Evolutionary conservation across 2,113 vertebrate species (phyloP).

Genomic region (Nothobranchius furzeri): DNA sequence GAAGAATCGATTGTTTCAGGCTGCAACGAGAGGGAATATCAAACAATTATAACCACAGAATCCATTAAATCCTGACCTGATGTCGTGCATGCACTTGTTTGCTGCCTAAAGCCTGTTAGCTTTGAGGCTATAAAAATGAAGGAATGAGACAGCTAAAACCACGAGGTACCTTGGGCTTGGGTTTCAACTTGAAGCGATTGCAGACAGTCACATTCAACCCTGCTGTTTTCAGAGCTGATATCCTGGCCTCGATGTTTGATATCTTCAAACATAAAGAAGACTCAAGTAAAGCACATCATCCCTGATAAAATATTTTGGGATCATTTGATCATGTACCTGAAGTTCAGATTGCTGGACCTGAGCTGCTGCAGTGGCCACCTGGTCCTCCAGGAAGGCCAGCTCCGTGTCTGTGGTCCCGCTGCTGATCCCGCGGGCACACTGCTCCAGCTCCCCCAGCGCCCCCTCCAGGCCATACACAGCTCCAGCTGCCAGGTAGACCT

Average conservation of each 20-base stretch:
- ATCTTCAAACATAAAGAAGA: constrained; percentile 76
- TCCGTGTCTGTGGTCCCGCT: constrained; percentile 86
- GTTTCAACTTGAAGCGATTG: constrained; percentile 81
- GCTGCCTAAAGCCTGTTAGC: background rate
- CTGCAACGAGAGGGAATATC: constrained; percentile 66
- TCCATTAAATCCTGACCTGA: background rate
- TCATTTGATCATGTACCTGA: constrained; percentile 78
- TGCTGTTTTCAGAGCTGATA: constrained; percentile 93
- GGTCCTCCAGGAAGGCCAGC: constrained; percentile 91
- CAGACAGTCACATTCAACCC: constrained; percentile 92
- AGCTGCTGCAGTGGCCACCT: constrained; percentile 92
- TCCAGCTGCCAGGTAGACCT: constrained; percentile 95
- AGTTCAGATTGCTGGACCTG: constrained; percentile 95
- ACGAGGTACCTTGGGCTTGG: constrained; percentile 69
- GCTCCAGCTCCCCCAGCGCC: constrained; percentile 87
- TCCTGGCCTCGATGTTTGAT: constrained; percentile 96
- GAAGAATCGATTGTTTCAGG: constrained; percentile 93
- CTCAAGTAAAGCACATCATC: background rate
- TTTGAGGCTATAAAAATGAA: background rate
- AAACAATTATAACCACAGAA: background rate
- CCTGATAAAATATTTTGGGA: too few species aligned
- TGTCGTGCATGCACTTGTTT: background rate
- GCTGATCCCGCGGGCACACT: constrained; percentile 87
- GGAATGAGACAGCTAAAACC: background rate
- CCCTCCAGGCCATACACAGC: constrained; percentile 93